Base-by-base conservation (phyloP, 2,888 invertebrate species). In the Phyllotreta striolata region DNA sequence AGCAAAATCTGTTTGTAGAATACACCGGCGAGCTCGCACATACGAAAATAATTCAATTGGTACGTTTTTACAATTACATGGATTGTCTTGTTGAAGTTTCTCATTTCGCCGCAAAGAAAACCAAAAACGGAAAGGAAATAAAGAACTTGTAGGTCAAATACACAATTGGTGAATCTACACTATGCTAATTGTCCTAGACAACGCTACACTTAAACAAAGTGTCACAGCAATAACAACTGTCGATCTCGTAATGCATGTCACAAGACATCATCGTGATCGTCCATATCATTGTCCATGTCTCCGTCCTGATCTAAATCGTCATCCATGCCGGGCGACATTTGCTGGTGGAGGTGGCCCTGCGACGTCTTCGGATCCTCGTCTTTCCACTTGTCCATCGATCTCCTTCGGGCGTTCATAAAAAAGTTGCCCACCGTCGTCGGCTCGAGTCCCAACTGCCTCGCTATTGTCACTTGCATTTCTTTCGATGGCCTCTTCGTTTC, bases 391-490 rank as follows among this genome's bases (percentile, higher is more conserved):
- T 98, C 98, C 93, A 94, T 94, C 2, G 94, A 94, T 71, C 99
- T 89, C 70, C 99, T 89, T 74, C 99, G 88, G n/a, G 99, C 99
- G 83, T 99, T 99, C 99, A 99, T 99, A 85, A 99, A 99, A 87
- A 99, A 99, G 83, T 99, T 99, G 55, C 98, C 98, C 64, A 98
- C 98, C 8, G 98, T 98, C 59, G 96, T 96, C 58, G 98, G 96
- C 81, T 98, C 97, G 72, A 98, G 86, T 68, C 98, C 97, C 76
- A 98, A 85, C 81, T 98, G 98, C 73, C 98, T 88, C 35, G 98
- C 98, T 85, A 98, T 98, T 77, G 98, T 98, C 77, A 98, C 96
- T 86, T 98, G 98, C 98, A 98, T 98, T 85, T 98, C 98, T 85
- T 98, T 98, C 73, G 96, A 97, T 74, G 98, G 98, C 83, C 98